Evolutionary conservation across 2,797 vertebrate species (phyloP), one percentile per base, ranked within the genome.

Genomic region (Mormyrops boulengeri): DNA sequence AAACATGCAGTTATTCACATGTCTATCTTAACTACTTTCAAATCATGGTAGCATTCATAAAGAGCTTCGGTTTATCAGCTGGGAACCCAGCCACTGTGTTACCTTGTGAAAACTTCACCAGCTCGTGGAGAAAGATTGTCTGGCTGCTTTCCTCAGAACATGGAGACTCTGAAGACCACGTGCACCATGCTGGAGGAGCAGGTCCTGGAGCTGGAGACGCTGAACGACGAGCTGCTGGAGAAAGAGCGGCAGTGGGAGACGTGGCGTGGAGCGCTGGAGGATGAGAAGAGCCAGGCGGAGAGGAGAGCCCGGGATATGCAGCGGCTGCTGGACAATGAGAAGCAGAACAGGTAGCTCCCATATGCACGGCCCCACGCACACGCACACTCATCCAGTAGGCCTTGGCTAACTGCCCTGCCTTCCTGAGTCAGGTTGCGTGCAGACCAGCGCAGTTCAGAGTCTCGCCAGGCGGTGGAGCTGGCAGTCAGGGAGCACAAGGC

Each of bases 141-240:
- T 77, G 69, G 2, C 73, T 44, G 38, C 38, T 19, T 50, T 77
- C 85, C 96, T 92, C 95, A 99, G 98, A 99, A 98, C 91, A 98
- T 99, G 93, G 98, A 99, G 95, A 98, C 98, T 57, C 96, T 99
- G 95, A 99, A 99, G 95, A 99, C 98, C 89, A 99, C 98, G 3
- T 99, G 98, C 94, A 98, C 97, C n/a, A 98, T 99, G 98, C 94
- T 99, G 95, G 98, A 99, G 92, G 98, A 99, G 93, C 98, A 99
- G 95, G 98, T 99, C 92, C 97, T 98, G 96, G 98, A 99, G 91
- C 93, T 99, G 93, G 98, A 99, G 95, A 97, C 97, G 82, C 94
- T 99, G 91, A 99, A 99, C 0, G 98, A 99, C 0, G 98, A 99
- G 93, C 94, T 99, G 88, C 92, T 99, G 91, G 98, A 99, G 92